phyloP scores from a whole-genome alignment of 2,113 vertebrate genomes.

The Panthera tigris region DNA sequence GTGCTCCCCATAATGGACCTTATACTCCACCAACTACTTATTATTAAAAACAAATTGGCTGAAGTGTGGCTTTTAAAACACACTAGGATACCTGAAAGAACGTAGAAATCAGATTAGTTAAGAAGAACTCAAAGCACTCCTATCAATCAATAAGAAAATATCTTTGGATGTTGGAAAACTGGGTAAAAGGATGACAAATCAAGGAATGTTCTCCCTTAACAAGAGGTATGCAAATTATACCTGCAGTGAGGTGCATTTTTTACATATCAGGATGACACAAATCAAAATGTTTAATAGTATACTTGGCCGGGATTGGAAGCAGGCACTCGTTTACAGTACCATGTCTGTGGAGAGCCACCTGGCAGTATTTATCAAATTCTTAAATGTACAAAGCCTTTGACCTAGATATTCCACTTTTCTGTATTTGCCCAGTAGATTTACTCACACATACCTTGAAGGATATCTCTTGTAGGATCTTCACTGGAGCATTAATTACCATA shows the following conservation, averaged over 20 bases:
- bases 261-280: slow-evolving; percentile 7
- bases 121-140: slow-evolving; percentile 10
- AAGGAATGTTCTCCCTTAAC: slow-evolving; percentile 31
- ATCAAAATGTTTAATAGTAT: not conserved
- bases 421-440: slow-evolving; percentile 14
- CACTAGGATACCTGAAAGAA: not conserved
- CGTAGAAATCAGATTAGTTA: slow-evolving; percentile 18
- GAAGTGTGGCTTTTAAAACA: slow-evolving; percentile 28
- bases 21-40: not conserved
- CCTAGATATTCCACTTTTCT: not conserved
- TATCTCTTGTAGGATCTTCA: slow-evolving; percentile 6
- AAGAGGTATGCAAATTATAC: not conserved
- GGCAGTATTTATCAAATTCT: not conserved
- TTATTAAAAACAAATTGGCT: slow-evolving; percentile 14
- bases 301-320: not conserved
- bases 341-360: not conserved
- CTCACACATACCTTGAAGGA: not conserved
- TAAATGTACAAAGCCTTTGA: slow-evolving; percentile 33
- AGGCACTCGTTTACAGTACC: not conserved
- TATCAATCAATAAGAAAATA: slow-evolving; percentile 10
- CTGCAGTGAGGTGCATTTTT: not conserved
- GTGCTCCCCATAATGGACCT: not conserved
- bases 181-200: not conserved
- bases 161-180: not conserved
- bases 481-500: not conserved